phyloP scores from a whole-genome alignment of 2,888 invertebrate species.

The Prosapia bicincta region DNA sequence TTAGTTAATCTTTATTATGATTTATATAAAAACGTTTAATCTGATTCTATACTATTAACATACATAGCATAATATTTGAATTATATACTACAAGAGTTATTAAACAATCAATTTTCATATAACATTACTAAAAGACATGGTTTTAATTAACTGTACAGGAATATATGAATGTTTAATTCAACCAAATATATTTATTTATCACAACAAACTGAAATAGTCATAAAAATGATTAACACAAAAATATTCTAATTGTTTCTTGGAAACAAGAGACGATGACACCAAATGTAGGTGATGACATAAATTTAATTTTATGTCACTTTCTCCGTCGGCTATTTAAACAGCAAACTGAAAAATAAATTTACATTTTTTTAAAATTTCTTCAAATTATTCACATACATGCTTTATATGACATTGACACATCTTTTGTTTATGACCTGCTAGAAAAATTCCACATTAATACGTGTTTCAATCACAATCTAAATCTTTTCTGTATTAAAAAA shows the following conservation, averaged over 20 bases:
- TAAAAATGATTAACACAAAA: neutral
- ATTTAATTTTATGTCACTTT: neutral
- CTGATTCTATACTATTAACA: too few species aligned
- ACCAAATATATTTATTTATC: neutral
- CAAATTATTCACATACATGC: too few species aligned
- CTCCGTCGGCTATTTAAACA: constrained; percentile 50
- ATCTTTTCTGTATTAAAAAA: too few species aligned
- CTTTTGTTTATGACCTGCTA: too few species aligned
- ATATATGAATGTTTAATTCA: neutral
- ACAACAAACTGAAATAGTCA: neutral
- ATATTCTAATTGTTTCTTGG: neutral
- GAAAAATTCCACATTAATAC: too few species aligned
- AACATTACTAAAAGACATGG: neutral
- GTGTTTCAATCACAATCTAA: too few species aligned
- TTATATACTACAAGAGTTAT: neutral
- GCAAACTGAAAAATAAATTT: constrained; percentile 52
- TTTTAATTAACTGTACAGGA: neutral
- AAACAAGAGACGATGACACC: neutral
- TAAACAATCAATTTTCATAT: neutral
- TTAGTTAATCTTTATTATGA: too few species aligned
- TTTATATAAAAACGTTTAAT: too few species aligned
- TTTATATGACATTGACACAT: too few species aligned
- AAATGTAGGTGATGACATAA: neutral
- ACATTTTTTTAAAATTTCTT: too few species aligned
- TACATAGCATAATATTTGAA: neutral